Percentiles rank a stretch among this genome's conserved stretches.
These are phyloP conservation scores for Acrobasis consociella DNA, from an alignment of 2,888 invertebrate genomes.

Conservation along the genomic window DNA sequence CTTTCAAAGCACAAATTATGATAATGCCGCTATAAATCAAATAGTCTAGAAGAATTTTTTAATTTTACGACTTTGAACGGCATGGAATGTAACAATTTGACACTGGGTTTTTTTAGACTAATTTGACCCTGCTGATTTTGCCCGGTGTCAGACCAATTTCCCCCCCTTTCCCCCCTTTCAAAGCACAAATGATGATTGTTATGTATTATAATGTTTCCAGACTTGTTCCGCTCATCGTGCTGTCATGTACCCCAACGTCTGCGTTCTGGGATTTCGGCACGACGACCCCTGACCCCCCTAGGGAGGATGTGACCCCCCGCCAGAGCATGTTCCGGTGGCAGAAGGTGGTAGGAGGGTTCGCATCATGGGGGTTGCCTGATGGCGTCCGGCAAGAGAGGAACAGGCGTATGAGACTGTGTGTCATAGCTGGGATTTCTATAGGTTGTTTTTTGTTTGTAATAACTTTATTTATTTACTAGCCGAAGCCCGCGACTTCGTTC, in stretches of 20 bases:
- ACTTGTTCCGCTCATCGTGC: too few relatives aligned
- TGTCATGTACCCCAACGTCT: neutral
- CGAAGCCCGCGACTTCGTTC: too few relatives aligned
- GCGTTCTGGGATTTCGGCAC: constrained; percentile 18
- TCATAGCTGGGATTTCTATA: neutral
- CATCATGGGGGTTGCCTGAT: neutral
- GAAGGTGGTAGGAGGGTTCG: neutral
- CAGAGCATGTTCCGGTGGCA: constrained; percentile 16
- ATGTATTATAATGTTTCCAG: neutral
- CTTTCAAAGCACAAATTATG: too few relatives aligned
- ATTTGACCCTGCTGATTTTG: too few relatives aligned
- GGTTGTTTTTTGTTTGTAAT: neutral
- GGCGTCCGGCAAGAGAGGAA: neutral
- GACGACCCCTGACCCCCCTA: neutral
- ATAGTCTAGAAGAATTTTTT: too few relatives aligned
- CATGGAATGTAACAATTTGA: too few relatives aligned
- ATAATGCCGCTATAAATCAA: too few relatives aligned
- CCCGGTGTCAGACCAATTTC: too few relatives aligned
- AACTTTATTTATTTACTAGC: neutral
- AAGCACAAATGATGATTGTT: too few relatives aligned
- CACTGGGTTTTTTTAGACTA: too few relatives aligned
- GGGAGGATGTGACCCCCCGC: neutral
- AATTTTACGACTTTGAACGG: too few relatives aligned
- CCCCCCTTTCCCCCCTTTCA: too few relatives aligned
- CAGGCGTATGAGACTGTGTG: neutral